These are phyloP conservation scores for Hylomyscus alleni DNA, from an alignment of 2,797 vertebrate species.

Conservation along the genomic window DNA sequence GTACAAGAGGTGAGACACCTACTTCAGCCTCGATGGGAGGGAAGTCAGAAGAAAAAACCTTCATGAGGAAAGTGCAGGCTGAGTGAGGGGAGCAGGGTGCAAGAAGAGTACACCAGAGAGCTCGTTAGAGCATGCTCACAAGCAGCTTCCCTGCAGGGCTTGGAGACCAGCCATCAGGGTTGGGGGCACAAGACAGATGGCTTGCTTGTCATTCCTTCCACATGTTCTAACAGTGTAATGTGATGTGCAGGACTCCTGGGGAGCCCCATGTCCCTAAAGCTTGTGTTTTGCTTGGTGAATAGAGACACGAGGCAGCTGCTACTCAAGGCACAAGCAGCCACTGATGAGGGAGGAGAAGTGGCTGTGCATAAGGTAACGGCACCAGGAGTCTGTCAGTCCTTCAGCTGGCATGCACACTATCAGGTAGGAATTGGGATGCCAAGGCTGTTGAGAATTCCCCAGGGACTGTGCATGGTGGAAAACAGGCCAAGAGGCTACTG, in stretches of 20 bases:
- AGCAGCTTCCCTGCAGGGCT: background rate
- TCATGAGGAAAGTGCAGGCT: background rate
- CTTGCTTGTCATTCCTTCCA: background rate
- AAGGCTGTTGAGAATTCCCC: background rate
- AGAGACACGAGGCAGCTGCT: background rate
- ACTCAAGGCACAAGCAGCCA: background rate
- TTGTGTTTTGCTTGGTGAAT: background rate
- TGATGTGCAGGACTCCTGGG: background rate
- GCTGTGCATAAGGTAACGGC: background rate
- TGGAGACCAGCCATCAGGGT: background rate
- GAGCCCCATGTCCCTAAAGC: background rate
- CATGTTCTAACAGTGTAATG: background rate
- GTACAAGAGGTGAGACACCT: background rate
- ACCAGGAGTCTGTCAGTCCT: background rate
- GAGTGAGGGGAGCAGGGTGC: too few relatives aligned
- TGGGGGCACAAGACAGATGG: background rate
- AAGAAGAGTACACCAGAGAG: background rate
- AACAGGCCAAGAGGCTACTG: background rate
- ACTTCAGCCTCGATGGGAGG: background rate
- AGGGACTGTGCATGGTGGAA: background rate
- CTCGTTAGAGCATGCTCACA: background rate
- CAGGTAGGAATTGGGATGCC: background rate
- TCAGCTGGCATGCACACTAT: background rate
- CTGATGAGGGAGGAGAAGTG: background rate
- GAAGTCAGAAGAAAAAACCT: background rate